Conservation (phyloP, 2,888 invertebrate genomes). For the Nephrotoma guestfalica region DNA sequence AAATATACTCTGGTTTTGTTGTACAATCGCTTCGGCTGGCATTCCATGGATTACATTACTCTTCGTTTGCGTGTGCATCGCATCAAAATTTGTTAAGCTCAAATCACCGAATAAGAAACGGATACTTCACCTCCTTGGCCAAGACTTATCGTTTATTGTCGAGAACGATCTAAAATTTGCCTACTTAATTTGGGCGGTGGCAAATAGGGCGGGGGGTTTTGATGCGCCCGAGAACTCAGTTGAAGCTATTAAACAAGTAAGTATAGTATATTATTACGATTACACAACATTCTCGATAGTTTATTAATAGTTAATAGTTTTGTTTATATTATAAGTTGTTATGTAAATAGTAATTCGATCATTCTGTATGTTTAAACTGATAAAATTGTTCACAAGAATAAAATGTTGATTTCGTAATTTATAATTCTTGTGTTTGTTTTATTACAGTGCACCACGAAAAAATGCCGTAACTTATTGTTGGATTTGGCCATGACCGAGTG, state of each 20-base stretch:
- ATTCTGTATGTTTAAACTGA: not conserved
- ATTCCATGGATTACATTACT: constrained; percentile 29
- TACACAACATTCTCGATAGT: not conserved
- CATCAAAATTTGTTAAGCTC: constrained; percentile 30
- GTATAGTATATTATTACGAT: not conserved
- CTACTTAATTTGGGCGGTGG: constrained; percentile 28
- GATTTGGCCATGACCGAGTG: constrained; percentile 28
- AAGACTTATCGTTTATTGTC: not conserved
- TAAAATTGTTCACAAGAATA: not conserved
- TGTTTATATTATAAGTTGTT: not conserved
- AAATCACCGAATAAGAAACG: constrained; percentile 27
- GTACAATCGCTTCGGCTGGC: constrained; percentile 26
- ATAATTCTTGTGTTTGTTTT: constrained; percentile 8
- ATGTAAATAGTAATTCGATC: not conserved
- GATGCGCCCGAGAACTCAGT: constrained; percentile 32
- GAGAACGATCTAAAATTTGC: constrained; percentile 20
- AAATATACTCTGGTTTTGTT: constrained; percentile 29
- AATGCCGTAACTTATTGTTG: constrained; percentile 28
- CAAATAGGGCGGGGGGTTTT: constrained; percentile 29
- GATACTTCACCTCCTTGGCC: constrained; percentile 22
- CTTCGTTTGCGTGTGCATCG: constrained; percentile 25
- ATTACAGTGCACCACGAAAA: constrained; percentile 25
- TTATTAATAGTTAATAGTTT: not conserved
- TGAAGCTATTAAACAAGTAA: constrained; percentile 29
- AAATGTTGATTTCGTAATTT: not conserved